Base-by-base conservation (phyloP, 2,888 invertebrate genomes). In the Pollenia labialis region DNA sequence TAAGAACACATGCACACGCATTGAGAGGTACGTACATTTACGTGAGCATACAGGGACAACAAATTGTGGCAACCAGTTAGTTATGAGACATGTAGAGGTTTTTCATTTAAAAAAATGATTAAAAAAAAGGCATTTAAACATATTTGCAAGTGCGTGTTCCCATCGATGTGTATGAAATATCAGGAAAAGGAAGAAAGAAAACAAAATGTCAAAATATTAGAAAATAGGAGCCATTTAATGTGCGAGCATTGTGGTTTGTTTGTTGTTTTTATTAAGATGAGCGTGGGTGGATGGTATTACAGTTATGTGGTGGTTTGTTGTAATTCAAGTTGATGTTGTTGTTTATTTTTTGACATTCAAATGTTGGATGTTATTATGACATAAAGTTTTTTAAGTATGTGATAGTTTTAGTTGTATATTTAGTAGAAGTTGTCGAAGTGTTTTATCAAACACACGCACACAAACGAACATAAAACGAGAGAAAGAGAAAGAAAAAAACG, bases 311-410 rank as follows among this genome's bases (percentile, higher is more conserved):
- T n/a, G n/a, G 40, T 4, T 52, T 52, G 18, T 42, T 4, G 52
- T 54, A 4, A 50, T 79, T 32, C 4, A 32, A 74, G 62, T 87
- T 85, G 80, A 88, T 85, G 60, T 87, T 84, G 56, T 82, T 23
- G 32, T 56, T 72, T 66, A 12, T 2, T 23, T 56, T 32, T 54
- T 69, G 69, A 79, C 40, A 75, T 71, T 60, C n/a, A 23, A n/a
- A 71, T 72, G 44, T 32, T 68, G n/a, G 44, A 44, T 79, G 68
- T 66, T 80, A 62, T 60, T 75, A 62, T 80, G 71, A 46, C 52
- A 71, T 74, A 32, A 48, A 11, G 4, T 32, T 32, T 32, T 32
- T 74, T 60, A 18, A 48, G 16, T 77, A 44, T 75, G 32, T 58
- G 48, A 23, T 72, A 44, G 18, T 58, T 44, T 50, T 79, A 50